Evolutionary conservation across 2,113 vertebrate species (phyloP).

Genomic region (Phodopus roborovskii): DNA sequence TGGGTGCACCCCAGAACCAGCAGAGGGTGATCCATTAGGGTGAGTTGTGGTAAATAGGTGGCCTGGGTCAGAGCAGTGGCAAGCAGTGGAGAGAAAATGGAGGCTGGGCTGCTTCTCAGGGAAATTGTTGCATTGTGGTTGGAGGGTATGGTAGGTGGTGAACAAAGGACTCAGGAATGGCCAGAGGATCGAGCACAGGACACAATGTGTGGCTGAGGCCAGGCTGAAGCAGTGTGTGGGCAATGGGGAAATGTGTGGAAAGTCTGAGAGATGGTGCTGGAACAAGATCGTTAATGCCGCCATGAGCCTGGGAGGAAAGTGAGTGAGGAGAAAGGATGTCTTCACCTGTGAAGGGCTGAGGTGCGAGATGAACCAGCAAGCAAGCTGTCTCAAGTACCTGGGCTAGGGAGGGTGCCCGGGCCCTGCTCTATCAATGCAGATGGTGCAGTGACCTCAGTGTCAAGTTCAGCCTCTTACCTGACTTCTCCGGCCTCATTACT

Average conservation of each 20-base stretch:
- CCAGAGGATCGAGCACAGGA: background rate
- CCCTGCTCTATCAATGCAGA: background rate
- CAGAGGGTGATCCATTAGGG: background rate
- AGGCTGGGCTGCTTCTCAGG: background rate
- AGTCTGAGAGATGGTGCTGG: background rate
- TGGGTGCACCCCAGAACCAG: background rate
- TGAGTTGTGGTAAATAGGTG: background rate
- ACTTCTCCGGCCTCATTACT: background rate
- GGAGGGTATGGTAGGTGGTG: background rate
- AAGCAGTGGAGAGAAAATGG: background rate
- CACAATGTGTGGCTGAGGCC: no score
- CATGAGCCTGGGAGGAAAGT: background rate
- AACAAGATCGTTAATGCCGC: background rate
- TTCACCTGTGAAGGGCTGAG: background rate
- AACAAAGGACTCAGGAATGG: background rate
- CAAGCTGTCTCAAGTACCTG: rapidly evolving
- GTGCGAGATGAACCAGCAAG: background rate
- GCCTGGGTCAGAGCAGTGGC: background rate
- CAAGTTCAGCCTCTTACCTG: background rate
- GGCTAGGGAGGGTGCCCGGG: background rate
- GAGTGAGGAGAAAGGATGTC: background rate
- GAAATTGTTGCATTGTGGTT: background rate
- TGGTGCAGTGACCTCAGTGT: background rate
- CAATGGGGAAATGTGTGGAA: no score
- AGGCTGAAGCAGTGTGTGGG: background rate